A percentile compares a stretch with the other conserved stretches of the same genome.
These are phyloP conservation scores for Syritta pipiens DNA, from an alignment of 2,888 invertebrate genomes.

Conservation along the genomic window DNA sequence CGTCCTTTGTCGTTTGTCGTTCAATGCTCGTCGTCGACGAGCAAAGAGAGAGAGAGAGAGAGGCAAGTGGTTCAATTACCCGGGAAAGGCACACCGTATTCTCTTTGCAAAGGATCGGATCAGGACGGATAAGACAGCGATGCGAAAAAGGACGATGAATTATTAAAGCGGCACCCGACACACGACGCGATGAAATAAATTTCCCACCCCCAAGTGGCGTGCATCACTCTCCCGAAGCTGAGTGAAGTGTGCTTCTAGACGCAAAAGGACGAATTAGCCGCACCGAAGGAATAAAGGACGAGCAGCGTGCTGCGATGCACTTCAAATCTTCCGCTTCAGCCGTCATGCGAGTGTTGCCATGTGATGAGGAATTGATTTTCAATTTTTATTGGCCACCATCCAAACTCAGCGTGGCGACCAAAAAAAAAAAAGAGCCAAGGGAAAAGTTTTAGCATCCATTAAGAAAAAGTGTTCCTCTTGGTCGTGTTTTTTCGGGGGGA, in stretches of 20 bases:
- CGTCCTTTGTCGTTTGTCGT: conserved; percentile 3
- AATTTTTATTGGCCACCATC: conserved; percentile 64
- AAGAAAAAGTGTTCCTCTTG: conserved; percentile 20
- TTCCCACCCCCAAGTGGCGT: too few species aligned
- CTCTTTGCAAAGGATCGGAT: too few species aligned
- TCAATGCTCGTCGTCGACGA: too few species aligned
- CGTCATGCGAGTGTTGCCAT: conserved; percentile 36
- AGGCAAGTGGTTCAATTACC: conserved; percentile 63
- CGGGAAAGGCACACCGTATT: conserved; percentile 26
- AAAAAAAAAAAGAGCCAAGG: neutral
- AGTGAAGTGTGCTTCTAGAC: conserved; percentile 10
- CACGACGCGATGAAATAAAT: too few species aligned
- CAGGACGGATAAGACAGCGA: too few species aligned
- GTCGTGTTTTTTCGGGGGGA: conserved; percentile 8
- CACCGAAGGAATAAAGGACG: too few species aligned
- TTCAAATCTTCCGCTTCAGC: conserved; percentile 25
- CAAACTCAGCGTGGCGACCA: conserved; percentile 25
- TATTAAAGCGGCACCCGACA: too few species aligned
- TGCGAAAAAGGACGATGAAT: too few species aligned
- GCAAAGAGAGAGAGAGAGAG: too few species aligned
- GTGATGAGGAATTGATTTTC: conserved; percentile 61
- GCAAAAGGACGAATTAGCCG: too few species aligned
- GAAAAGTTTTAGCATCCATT: conserved; percentile 45
- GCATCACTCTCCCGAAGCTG: too few species aligned
- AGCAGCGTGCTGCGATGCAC: conserved; percentile 29